Evolutionary conservation across 2,888 invertebrate genomes (phyloP).

Genomic region (Stenichneumon culpator): DNA sequence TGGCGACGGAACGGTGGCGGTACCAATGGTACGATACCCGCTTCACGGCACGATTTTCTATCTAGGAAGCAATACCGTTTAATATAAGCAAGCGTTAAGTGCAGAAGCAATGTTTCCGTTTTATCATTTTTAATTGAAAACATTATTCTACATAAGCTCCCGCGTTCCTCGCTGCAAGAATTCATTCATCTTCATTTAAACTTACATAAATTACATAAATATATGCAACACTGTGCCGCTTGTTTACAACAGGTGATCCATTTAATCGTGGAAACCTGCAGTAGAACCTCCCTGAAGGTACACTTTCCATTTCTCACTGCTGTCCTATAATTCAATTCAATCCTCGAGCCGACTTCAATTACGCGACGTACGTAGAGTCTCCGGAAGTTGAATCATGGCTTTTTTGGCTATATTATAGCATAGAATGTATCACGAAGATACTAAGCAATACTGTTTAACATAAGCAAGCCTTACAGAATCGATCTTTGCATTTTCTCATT

Average conservation of each 20-base stretch:
- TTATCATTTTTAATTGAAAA: no score
- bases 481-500: neutral
- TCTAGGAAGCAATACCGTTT: no score
- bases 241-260: conserved; percentile 14
- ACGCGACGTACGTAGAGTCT: neutral
- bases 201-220: conserved; percentile 23
- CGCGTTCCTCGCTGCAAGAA: no score
- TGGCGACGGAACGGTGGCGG: no score
- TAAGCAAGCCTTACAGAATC: neutral
- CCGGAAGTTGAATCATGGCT: neutral
- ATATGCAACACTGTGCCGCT: neutral
- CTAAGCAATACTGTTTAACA: neutral
- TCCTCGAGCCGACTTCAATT: neutral
- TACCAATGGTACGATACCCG: no score
- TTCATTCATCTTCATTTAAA: neutral
- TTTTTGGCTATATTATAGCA: neutral
- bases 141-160: no score
- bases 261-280: conserved; percentile 45
- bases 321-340: conserved; percentile 15
- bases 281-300: neutral
- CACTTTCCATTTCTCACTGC: conserved; percentile 10
- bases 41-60: no score
- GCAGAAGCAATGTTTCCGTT: no score
- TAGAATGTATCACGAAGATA: neutral
- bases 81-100: neutral